These are phyloP conservation scores for Enchytraeus crypticus DNA, from an alignment of 2,888 invertebrate genomes.

Conservation along the genomic window DNA sequence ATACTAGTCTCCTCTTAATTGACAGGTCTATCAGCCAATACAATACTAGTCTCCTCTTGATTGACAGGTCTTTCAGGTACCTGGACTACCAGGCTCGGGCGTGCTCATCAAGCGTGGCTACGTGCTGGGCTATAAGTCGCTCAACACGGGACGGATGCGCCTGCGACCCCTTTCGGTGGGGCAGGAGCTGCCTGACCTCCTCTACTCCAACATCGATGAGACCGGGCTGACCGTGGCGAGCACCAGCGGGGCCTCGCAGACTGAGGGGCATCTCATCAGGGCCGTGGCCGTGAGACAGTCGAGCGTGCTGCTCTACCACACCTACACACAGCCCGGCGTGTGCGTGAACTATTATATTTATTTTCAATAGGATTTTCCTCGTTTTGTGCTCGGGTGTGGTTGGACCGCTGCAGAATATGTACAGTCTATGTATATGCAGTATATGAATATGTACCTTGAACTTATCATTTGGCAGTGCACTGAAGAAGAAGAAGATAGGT, in stretches of 20 bases:
- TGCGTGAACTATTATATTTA: background rate
- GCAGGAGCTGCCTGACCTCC: background rate
- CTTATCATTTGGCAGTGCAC: too few relatives aligned
- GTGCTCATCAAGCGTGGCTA: background rate
- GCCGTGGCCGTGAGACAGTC: slow-evolving; percentile 16
- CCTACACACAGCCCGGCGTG: slow-evolving; percentile 12
- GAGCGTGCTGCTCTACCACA: slow-evolving; percentile 12
- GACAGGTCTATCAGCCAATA: too few relatives aligned
- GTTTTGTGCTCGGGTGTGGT: too few relatives aligned
- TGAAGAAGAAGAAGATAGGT: too few relatives aligned
- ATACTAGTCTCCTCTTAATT: too few relatives aligned
- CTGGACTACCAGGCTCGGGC: background rate
- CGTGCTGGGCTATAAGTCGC: background rate
- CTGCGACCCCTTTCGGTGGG: background rate
- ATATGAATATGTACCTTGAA: too few relatives aligned
- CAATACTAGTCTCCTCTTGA: too few relatives aligned
- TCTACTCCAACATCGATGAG: background rate
- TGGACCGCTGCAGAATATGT: too few relatives aligned
- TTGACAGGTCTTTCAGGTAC: background rate
- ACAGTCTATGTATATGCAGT: too few relatives aligned
- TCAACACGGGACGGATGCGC: background rate
- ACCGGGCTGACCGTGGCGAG: background rate
- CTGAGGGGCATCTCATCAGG: slow-evolving; percentile 12
- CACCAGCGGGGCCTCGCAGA: too few relatives aligned
- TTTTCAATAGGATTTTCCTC: background rate